Evolutionary conservation across 2,113 vertebrate species (phyloP), one percentile per base, ranked within the genome.

Genomic region (Hyperopisus bebe): DNA sequence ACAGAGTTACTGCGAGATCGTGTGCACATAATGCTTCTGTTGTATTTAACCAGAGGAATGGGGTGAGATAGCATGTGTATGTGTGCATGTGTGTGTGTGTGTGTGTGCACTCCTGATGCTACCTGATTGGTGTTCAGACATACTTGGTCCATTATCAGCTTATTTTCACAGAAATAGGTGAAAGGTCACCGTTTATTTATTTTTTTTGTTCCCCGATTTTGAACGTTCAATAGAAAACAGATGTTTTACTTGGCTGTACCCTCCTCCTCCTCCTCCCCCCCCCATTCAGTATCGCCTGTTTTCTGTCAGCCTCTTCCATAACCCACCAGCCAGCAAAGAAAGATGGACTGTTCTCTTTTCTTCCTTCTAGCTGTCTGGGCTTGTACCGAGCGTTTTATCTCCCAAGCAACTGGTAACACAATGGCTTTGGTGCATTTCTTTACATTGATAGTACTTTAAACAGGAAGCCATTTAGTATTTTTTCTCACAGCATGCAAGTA

Each of bases 111-210:
- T 27, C 39, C 58, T 89, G 9, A 86, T 66, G 42, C 39, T 88
- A n/a, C 84, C 47, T 47, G 39, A 11, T 27, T 89, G 31, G 62
- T 88, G 84, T 66, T 70, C 89, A 85, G 88, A 55, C 50, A 51
- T 70, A 5, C 89, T 80, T 74, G 55, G 62, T 21, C 86, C 86
- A 90, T 91, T 85, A 62, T 89, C 83, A 50, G 42, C 21, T 89
- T 89, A 88, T 90, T 92, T 93, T 89, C 93, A 91, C 91, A 93
- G 91, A 96, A 95, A 95, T 95, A 92, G 95, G 95, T 95, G 94
- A 96, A 96, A 96, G 95, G 94, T 96, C 94, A 90, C 86, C 91
- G 1, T 90, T 89, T 90, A 86, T 91, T 89, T 90, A 88, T 87
- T 94, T 95, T 95, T 94, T 88, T 83, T 70, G 93, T 90, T 91